phyloP scores from a whole-genome alignment of 2,797 vertebrate species.

The Labroides dimidiatus region DNA sequence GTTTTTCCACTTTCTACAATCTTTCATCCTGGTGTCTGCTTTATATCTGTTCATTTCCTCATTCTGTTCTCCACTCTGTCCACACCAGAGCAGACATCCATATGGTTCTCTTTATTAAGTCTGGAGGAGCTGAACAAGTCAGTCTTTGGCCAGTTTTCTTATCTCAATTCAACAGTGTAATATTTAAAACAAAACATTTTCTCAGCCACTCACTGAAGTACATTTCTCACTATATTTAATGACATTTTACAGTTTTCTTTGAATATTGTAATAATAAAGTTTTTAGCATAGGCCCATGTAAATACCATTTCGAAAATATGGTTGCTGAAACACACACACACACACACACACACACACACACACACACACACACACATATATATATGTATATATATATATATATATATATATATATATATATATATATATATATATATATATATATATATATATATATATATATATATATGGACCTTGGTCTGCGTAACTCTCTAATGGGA shows the following conservation, averaged over 20 bases:
- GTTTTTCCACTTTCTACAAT: slow-evolving; percentile 48
- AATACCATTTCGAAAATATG: no score
- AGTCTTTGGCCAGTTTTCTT: background rate
- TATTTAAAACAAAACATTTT: background rate
- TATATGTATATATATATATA: no score
- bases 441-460: no score
- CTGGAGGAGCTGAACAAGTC: slow-evolving; percentile 10
- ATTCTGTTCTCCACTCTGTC: slow-evolving; percentile 12
- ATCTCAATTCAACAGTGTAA: background rate
- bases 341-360: no score
- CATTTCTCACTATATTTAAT: background rate
- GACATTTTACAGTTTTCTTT: background rate
- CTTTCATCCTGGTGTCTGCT: slow-evolving; percentile 38
- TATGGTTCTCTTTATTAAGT: slow-evolving; percentile 41
- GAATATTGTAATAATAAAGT: background rate
- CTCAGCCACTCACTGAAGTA: background rate
- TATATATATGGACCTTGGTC: no score
- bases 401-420: no score
- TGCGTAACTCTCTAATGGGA: no score
- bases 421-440: no score
- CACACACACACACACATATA: no score
- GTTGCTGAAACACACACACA: no score
- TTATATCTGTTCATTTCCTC: slow-evolving; percentile 51
- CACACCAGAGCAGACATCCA: slow-evolving; percentile 4
- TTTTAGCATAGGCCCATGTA: no score